phyloP scores from a whole-genome alignment of 2,113 vertebrate species.

The Gnathochromis pfefferi region DNA sequence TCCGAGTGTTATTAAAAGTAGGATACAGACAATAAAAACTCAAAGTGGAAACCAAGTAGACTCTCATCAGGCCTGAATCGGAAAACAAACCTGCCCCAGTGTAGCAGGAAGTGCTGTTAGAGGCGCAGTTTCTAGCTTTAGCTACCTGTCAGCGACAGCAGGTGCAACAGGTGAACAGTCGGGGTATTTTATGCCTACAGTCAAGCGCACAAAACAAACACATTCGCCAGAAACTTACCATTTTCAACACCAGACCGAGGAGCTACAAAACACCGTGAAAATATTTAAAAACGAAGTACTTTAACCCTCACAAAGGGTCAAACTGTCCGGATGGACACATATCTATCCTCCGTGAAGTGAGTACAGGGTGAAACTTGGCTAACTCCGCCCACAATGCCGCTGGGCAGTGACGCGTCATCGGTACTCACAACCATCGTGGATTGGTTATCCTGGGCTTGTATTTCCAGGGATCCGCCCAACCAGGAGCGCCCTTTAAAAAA shows the following conservation, averaged over 20 bases:
- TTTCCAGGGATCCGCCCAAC: not conserved
- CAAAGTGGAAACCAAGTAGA: not conserved
- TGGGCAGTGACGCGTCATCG: constrained; percentile 9
- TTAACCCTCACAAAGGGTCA: constrained; percentile 40
- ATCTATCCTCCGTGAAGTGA: not conserved
- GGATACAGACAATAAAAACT: not conserved
- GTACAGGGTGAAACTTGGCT: constrained; percentile 2
- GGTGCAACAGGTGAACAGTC: constrained; percentile 53
- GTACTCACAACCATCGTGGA: not conserved
- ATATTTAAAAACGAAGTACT: not conserved
- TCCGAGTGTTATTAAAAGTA: not conserved
- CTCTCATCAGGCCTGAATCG: accelerated
- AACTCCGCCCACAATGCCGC: constrained; percentile 41
- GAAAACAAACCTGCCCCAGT: not conserved
- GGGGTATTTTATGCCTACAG: not conserved
- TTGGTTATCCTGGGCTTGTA: not conserved
- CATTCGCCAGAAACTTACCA: constrained; percentile 46
- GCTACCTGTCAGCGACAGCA: constrained; percentile 35
- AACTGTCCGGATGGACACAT: constrained; percentile 24
- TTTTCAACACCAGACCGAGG: not conserved
- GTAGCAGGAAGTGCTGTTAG: not conserved
- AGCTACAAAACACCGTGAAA: not conserved
- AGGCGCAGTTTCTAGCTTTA: not conserved
- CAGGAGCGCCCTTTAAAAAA: not conserved
- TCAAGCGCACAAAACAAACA: not conserved